phyloP scores from a whole-genome alignment of 2,113 vertebrate species.

The Oncorhynchus masou region DNA sequence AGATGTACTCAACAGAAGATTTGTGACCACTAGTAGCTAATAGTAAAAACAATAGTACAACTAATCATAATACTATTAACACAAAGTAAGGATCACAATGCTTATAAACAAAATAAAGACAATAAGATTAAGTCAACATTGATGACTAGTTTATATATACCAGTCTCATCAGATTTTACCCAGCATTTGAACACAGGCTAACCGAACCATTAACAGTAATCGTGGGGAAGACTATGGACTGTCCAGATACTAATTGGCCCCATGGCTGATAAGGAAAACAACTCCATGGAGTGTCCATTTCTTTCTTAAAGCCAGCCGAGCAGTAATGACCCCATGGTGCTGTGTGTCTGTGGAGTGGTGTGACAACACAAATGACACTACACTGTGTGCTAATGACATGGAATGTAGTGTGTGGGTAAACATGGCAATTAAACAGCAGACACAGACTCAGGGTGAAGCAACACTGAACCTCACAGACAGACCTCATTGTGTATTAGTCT shows the following conservation, averaged over 20 bases:
- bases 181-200: slow-evolving; percentile 59
- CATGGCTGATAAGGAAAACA: slow-evolving; percentile 71
- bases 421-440: slow-evolving; percentile 78
- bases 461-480: slow-evolving; percentile 69
- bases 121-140: not conserved
- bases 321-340: slow-evolving; percentile 77
- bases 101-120: not conserved
- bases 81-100: too few species aligned
- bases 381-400: slow-evolving; percentile 77
- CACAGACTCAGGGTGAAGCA: slow-evolving; percentile 63
- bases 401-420: slow-evolving; percentile 75
- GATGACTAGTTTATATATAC: slow-evolving; percentile 16
- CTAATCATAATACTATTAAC: too few species aligned
- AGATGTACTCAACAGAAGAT: not conserved
- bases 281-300: slow-evolving; percentile 71
- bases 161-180: slow-evolving; percentile 64
- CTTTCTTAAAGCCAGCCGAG: slow-evolving; percentile 66
- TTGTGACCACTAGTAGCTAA: too few species aligned
- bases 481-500: slow-evolving; percentile 69
- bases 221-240: slow-evolving; percentile 65
- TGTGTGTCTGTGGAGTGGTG: slow-evolving; percentile 53
- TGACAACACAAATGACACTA: slow-evolving; percentile 79
- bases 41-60: too few species aligned
- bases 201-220: slow-evolving; percentile 71
- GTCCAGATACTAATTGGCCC: slow-evolving; percentile 77